Percentiles rank a stretch among this genome's conserved stretches.
Evolutionary conservation across 2,113 vertebrate genomes (phyloP).

Genomic region (Eudorcas thomsonii): DNA sequence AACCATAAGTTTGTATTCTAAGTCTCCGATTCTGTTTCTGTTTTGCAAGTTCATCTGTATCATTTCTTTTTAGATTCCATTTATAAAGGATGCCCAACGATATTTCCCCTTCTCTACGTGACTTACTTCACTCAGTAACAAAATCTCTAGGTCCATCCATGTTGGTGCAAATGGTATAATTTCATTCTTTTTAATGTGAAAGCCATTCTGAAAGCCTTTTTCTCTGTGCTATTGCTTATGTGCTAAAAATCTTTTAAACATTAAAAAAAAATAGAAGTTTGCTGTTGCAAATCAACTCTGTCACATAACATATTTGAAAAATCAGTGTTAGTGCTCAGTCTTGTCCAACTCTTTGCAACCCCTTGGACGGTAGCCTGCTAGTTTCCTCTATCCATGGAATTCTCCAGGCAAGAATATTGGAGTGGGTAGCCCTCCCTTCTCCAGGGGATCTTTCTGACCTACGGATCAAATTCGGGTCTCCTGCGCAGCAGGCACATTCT

Average conservation of each 20-base stretch:
- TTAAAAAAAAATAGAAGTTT: neutral
- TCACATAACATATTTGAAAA: neutral
- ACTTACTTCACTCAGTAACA: neutral
- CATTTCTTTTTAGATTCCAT: neutral
- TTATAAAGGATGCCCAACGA: neutral
- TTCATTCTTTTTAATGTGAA: neutral
- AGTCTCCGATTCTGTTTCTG: neutral
- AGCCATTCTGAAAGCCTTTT: neutral
- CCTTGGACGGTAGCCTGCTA: neutral
- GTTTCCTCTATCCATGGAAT: neutral
- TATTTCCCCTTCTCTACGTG: neutral
- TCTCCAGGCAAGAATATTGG: neutral
- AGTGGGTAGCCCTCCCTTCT: neutral
- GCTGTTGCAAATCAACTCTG: neutral
- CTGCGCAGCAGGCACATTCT: neutral
- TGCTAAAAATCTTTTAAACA: neutral
- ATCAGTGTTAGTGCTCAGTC: neutral
- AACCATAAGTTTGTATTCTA: neutral
- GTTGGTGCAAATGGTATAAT: neutral
- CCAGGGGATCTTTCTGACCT: neutral
- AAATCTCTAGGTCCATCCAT: neutral
- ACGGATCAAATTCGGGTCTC: neutral
- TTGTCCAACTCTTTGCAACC: accelerated
- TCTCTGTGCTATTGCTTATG: neutral
- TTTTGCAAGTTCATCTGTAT: neutral